Base-by-base conservation (phyloP, 2,797 vertebrate species). In the Perodicticus potto region DNA sequence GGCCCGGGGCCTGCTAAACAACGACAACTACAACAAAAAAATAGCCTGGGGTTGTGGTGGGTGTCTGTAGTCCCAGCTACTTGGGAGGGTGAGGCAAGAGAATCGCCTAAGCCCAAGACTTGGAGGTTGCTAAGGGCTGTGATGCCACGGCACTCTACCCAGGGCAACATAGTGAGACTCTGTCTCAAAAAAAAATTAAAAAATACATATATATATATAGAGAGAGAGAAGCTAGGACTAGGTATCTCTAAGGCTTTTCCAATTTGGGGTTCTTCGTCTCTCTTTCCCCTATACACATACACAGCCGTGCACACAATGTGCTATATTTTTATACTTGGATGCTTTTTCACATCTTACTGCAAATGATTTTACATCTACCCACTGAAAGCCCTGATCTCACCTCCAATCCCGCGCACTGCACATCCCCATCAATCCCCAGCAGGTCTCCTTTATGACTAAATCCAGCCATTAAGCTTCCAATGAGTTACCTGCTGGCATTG, bases 401-500 rank as follows among this genome's bases (percentile, higher is more conserved):
- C 81, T 86, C 53, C 86, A 89, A 86, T 89, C 49, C 76, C 97
- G 0, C 13, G 0, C 49, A 49, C 13, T 53, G 0, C n/a, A 70
- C 23, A 80, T 81, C 32, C 82, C 85, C 89, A 40, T 91, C 76
- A 40, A 22, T 91, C 92, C 94, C 82, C 96, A 93, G 20, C 90
- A 45, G 91, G 96, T 89, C 92, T 97, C 96, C 86, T 95, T 82
- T 74, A 93, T 57, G 95, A 93, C 94, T 97, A 96, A 29, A 98
- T 97, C 96, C 96, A 95, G 91, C 94, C 96, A 92, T 96, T 97
- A 96, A 97, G 93, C 94, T 95, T 97, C 97, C 83, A 84, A 63
- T 78, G 98, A 97, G 97, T 96, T 93, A 94, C 97, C 97, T 96
- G 95, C 96, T 78, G 96, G 97, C 97, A 92, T 95, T 97, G 98